Evolutionary conservation across 2,888 invertebrate genomes (phyloP).

Genomic region (Abscondita cerata): DNA sequence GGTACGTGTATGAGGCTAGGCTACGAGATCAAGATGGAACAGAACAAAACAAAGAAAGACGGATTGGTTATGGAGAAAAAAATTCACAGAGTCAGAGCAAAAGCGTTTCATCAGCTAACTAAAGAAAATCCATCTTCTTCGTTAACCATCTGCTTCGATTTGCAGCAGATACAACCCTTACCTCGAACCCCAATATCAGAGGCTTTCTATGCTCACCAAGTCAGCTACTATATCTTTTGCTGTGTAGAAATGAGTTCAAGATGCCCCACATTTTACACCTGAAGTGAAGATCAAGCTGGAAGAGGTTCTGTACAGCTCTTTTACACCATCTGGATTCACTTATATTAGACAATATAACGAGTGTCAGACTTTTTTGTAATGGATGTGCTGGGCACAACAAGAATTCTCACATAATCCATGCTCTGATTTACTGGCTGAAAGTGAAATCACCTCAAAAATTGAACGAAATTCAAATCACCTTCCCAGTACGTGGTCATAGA

Average conservation of each 20-base stretch:
- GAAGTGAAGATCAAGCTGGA: constrained; percentile 20
- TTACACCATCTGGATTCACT: constrained; percentile 25
- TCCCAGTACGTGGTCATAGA: neutral
- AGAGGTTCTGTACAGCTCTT: constrained; percentile 30
- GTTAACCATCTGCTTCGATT: constrained; percentile 22
- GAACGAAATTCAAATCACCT: neutral
- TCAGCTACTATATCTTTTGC: constrained; percentile 35
- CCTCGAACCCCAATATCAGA: constrained; percentile 28
- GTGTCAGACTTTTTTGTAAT: neutral
- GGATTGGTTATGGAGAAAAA: neutral
- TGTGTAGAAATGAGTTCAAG: constrained; percentile 9
- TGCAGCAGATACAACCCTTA: constrained; percentile 25
- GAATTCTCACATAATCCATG: neutral
- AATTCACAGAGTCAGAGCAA: constrained; percentile 23
- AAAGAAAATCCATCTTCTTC: constrained; percentile 6
- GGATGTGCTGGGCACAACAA: neutral
- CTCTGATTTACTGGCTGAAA: neutral
- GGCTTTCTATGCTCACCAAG: constrained; percentile 36
- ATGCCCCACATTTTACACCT: constrained; percentile 31
- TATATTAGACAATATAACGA: neutral
- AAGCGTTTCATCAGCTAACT: constrained; percentile 21
- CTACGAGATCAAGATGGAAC: constrained; percentile 11
- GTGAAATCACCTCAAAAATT: neutral
- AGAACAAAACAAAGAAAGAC: neutral
- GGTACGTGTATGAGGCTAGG: constrained; percentile 20